Conservation (phyloP, 2,888 invertebrate species). For the Agonopterix alstromeriana region DNA sequence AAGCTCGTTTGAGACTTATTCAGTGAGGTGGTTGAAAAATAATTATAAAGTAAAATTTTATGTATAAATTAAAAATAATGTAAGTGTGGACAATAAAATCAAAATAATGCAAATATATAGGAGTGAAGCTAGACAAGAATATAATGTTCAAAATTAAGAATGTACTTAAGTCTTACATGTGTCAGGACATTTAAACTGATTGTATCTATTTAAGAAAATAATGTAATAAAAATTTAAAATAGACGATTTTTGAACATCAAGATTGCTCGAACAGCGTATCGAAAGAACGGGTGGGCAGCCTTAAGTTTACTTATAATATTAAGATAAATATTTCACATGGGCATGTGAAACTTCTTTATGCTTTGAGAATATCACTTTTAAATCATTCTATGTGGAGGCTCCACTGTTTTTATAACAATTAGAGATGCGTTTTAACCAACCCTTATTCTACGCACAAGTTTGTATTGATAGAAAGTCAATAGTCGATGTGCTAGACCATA, state of each 20-base stretch:
- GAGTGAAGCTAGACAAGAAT: too few species aligned
- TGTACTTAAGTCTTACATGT: too few species aligned
- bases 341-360: constrained; percentile 73
- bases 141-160: too few species aligned
- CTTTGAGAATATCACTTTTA: constrained; percentile 73
- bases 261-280: constrained; percentile 12
- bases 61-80: too few species aligned
- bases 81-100: too few species aligned
- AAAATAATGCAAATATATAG: too few species aligned
- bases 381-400: constrained; percentile 60
- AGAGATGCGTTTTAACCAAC: constrained; percentile 66
- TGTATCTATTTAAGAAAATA: neutral
- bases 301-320: constrained; percentile 76
- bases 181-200: too few species aligned
- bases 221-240: neutral
- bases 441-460: constrained; percentile 56
- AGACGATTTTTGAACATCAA: constrained; percentile 9
- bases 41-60: too few species aligned
- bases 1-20: too few species aligned
- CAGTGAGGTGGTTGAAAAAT: too few species aligned
- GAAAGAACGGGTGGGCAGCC: constrained; percentile 18
- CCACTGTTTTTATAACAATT: constrained; percentile 73
- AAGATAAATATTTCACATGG: constrained; percentile 75
- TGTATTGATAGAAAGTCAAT: constrained; percentile 55
- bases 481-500: constrained; percentile 24